Base-by-base conservation (phyloP, 2,888 invertebrate genomes). In the Chymomyza caudatula region DNA sequence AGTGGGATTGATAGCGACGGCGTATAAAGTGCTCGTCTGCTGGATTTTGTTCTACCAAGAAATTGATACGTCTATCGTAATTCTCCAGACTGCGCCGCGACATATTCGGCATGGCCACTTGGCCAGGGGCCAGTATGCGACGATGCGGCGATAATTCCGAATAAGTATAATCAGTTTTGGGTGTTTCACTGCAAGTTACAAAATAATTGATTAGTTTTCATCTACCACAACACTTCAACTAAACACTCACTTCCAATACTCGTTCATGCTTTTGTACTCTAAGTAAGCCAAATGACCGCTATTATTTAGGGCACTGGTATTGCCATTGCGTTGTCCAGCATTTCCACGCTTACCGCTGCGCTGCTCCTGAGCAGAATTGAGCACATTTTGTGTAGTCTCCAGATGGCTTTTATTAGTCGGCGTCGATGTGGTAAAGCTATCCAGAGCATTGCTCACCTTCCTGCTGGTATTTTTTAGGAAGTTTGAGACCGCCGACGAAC, bases 161-260 rank as follows among this genome's bases (percentile, higher is more conserved):
- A 90, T 97, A 97, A 6, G 96, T 96, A 91, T 96, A 97, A 91
- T 97, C 97, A 68, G 97, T 97, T 91, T 97, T 97, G 4, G 96
- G 96, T 88, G 94, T 96, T 90, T 94, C 94, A 90, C 97, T 97
- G 73, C 29, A 63, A 71, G 64, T 44, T 43, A 54, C 43, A 15
- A 37, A 19, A 0, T n/a, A 61, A 54, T 42, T 13, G 57, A n/a
- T 47, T 47, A 47, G 15, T 47, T 47, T 47, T 22, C 11, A 6
- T 17, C 20, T 15, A 25, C 0, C 23, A 47, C 15, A 53, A 2
- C 54, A 6, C 13, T 8, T 17, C 15, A 15, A 47, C 47, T 43
- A 23, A 4, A 23, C 23, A 93, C 95, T 92, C 85, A 96, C 96
- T 95, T 95, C 96, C 96, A 96, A 91, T 96, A 96, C 89, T 95